These are phyloP conservation scores for Drosophila mulleri DNA, from an alignment of 2,888 invertebrate species.

Conservation along the genomic window DNA sequence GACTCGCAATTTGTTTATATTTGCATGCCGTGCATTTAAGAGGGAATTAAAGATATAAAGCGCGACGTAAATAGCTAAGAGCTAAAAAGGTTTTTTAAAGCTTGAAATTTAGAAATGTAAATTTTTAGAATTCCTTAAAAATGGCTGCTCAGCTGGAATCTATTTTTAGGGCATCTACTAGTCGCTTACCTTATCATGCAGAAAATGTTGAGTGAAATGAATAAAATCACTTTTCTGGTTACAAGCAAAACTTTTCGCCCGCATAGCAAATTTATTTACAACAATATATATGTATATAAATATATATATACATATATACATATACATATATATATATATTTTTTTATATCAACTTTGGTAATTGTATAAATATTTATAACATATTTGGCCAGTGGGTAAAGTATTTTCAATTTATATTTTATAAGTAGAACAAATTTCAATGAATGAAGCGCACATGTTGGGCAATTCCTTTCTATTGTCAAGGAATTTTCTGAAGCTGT, in stretches of 20 bases:
- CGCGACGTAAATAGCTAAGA: neutral
- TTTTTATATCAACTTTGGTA: neutral
- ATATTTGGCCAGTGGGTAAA: neutral
- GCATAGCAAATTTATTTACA: neutral
- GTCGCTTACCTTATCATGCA: neutral
- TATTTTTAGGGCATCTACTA: neutral
- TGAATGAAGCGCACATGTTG: neutral
- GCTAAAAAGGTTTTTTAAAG: neutral
- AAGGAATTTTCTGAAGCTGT: neutral
- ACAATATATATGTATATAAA: too few relatives aligned
- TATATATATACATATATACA: neutral
- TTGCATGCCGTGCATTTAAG: conserved; percentile 16
- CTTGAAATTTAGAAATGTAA: neutral
- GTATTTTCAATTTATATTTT: conserved; percentile 4
- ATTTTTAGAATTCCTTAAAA: neutral
- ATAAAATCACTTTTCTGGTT: neutral
- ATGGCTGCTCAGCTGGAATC: neutral
- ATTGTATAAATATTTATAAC: neutral
- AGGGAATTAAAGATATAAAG: neutral
- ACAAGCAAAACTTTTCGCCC: conserved; percentile 12
- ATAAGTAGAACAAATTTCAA: neutral
- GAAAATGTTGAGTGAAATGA: neutral
- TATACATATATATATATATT: neutral
- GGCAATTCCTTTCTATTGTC: neutral
- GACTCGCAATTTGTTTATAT: conserved; percentile 25